phyloP scores from a whole-genome alignment of 2,888 invertebrate genomes.

The Boloria euphrosyne region DNA sequence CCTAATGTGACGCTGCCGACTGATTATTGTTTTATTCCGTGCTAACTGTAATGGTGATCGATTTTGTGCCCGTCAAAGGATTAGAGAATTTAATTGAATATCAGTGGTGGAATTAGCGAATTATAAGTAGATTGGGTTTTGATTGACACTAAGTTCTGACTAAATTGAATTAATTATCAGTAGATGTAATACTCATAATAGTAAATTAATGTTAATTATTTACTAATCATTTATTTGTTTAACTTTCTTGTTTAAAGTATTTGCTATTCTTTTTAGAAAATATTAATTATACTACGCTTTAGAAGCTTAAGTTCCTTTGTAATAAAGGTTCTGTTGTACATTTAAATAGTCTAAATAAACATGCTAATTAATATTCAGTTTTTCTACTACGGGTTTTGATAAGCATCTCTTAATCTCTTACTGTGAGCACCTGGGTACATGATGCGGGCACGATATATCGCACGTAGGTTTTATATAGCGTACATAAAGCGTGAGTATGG shows the following conservation, averaged over 20 bases:
- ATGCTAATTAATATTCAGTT: conserved; percentile 35
- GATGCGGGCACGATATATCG: conserved; percentile 64
- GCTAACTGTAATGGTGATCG: conserved; percentile 19
- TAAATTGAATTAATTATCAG: too few species aligned
- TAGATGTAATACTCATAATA: too few species aligned
- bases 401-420: conserved; percentile 66
- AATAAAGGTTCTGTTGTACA: not conserved
- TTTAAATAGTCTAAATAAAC: conserved; percentile 4
- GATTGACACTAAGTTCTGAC: not conserved
- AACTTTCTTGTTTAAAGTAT: too few species aligned
- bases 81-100: conserved; percentile 21
- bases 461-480: conserved; percentile 6
- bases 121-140: conserved; percentile 1
- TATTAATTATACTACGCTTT: too few species aligned
- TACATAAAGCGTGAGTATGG: conserved; percentile 10
- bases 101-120: conserved; percentile 2
- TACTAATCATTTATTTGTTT: too few species aligned
- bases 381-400: conserved; percentile 67
- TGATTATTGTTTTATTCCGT: conserved; percentile 67
- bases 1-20: conserved; percentile 68
- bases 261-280: too few species aligned
- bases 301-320: not conserved
- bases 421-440: conserved; percentile 70
- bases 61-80: conserved; percentile 16
- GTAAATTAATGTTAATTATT: too few species aligned